Base-by-base conservation (phyloP, 2,888 invertebrate species). In the Buathra laborator region DNA sequence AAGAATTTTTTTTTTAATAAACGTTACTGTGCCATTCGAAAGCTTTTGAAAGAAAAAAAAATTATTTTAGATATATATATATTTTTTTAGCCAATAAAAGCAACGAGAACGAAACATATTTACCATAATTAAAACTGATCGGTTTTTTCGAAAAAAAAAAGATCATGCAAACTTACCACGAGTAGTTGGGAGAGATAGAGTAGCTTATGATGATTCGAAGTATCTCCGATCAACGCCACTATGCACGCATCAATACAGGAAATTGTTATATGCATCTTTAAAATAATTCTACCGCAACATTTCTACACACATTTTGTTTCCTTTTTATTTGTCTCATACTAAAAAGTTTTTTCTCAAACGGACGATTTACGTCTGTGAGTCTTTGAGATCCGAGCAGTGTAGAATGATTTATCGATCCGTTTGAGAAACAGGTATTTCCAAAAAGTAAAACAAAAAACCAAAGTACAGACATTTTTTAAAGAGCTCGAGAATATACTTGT, bases 121-220 rank as follows among this genome's bases (percentile, higher is more conserved):
- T 84, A 88, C 87, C 87, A 86, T 86, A 89, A 90, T 87, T 87
- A 78, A 88, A 89, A 87, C 76, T 85, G 85, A 86, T 74, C 56
- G 62, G 48, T 68, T 77, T 71, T 44, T 64, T 6, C 5, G 75
- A 59, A 74, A 71, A 81, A 51, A 56, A 46, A 48, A 46, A 14
- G 51, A 37, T 46, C 93, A 93, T 93, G 93, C 93, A 94, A 94
- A 95, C 95, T 94, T 94, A 95, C 94, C 94, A 95, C 91, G 83
- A 94, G 94, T 89, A 95, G 94, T 94, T 95, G 95, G 86, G 95
- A 95, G 90, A 95, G 94, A 93, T 95, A 95, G 92, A 95, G 95
- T 91, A 95, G 94, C 93, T 94, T 95, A 94, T 95, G 95, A 90
- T 95, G 95, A 93, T 95, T 95, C 93, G 94, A 95, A 93, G 95